These are phyloP conservation scores for Eudorcas thomsonii DNA, from an alignment of 2,113 vertebrate genomes.

Conservation along the genomic window DNA sequence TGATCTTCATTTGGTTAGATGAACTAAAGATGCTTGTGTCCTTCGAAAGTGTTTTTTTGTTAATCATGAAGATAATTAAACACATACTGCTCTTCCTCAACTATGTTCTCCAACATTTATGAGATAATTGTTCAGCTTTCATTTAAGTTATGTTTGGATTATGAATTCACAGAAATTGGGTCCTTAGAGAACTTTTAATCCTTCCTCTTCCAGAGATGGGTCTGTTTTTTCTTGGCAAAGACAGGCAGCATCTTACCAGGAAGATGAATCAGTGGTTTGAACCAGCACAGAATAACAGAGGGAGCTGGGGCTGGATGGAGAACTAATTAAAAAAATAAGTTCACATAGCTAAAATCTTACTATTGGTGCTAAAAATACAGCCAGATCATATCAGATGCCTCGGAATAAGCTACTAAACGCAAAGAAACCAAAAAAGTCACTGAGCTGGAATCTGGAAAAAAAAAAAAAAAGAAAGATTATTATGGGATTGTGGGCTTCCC, in stretches of 20 bases:
- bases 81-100: not conserved
- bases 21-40: not conserved
- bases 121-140: not conserved
- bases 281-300: not conserved
- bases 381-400: not conserved
- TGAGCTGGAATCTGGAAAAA: not conserved
- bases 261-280: not conserved
- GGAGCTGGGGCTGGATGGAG: not conserved
- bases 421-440: not conserved
- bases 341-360: not conserved
- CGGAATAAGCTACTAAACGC: not conserved
- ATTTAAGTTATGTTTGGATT: not conserved
- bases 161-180: not conserved
- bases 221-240: not conserved
- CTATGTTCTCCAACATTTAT: not conserved
- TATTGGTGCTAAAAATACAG: not conserved
- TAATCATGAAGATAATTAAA: not conserved
- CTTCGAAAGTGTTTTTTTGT: not conserved
- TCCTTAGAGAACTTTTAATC: not conserved
- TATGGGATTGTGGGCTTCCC: not conserved
- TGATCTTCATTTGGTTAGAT: not conserved
- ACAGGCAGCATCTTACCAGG: not conserved
- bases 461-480: not conserved
- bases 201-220: not conserved
- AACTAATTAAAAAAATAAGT: not conserved